Percentiles rank a stretch among this genome's conserved stretches.
phyloP scores from a whole-genome alignment of 2,888 invertebrate genomes.

The Acrocyrtus sp. region DNA sequence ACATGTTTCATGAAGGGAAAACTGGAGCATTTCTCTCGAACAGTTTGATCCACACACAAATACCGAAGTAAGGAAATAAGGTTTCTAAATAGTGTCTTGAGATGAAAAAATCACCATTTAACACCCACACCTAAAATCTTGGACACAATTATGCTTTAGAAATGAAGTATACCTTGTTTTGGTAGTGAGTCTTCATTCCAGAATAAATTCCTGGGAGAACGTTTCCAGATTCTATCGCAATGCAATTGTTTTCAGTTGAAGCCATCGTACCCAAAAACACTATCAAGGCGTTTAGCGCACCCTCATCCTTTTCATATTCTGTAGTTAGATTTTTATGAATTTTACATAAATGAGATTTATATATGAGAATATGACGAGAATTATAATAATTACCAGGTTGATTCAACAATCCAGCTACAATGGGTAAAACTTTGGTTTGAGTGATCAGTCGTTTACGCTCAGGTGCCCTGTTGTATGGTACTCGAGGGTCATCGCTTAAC shows the following conservation, averaged over 20 bases:
- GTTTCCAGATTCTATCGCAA: constrained; percentile 41
- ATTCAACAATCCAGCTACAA: constrained; percentile 16
- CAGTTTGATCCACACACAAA: constrained; percentile 30
- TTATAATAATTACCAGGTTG: neutral
- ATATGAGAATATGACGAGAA: neutral
- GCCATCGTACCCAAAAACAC: constrained; percentile 54
- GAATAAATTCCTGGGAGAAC: constrained; percentile 39
- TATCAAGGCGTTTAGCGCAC: constrained; percentile 53
- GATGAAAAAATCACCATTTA: neutral
- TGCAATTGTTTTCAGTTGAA: constrained; percentile 45
- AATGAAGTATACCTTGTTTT: constrained; percentile 27
- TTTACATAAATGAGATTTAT: neutral
- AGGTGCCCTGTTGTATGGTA: constrained; percentile 56
- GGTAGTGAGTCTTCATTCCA: constrained; percentile 29
- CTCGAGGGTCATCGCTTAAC: constrained; percentile 54
- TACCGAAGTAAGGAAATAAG: constrained; percentile 50
- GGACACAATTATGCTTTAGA: too few relatives aligned
- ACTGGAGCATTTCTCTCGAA: constrained; percentile 28
- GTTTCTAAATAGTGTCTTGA: constrained; percentile 53
- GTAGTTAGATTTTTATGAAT: neutral
- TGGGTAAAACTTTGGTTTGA: constrained; percentile 20
- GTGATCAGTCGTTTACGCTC: constrained; percentile 55
- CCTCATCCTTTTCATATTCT: constrained; percentile 38
- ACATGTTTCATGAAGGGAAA: constrained; percentile 36
- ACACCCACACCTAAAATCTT: too few relatives aligned